Evolutionary conservation across 2,113 vertebrate species (phyloP), one percentile per base, ranked within the genome.

Genomic region (Polypterus bichir): DNA sequence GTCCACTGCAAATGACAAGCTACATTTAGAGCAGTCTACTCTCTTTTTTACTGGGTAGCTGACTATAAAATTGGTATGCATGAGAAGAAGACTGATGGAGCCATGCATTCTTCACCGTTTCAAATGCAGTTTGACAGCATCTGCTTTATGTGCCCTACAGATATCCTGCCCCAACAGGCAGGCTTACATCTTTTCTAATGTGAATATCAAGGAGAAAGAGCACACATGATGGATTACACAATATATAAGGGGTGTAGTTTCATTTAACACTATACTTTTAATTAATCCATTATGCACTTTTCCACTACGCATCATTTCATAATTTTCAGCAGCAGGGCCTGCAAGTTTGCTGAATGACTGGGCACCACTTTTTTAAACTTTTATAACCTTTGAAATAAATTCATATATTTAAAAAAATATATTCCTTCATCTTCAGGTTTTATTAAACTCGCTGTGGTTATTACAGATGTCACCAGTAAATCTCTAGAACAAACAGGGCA

Each of bases 61-160:
- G 27, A 27, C 27, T 27, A 27, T 27, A 27, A 27, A 27, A 27
- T 27, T 2, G 27, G 27, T 27, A 27, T 27, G 27, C 27, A 27
- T 27, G 27, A 27, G 27, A 27, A 27, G 27, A 11, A 27, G 10
- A 3, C 10, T 3, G 6, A 56, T 9, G 54, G 54, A 6, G 4
- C 54, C 54, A 10, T 6, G 44, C 10, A 5, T 27, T 56, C 10
- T 4, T 56, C 54, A 56, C 10, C 44, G 6, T 56, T 9, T 56
- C 10, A 4, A 27, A 56, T 56, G 54, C 9, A 11, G 10, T 56
- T 56, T 56, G 54, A 56, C 54, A 56, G 54, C 54, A 56, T 56
- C 54, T 56, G 54, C 44, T 56, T 56, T 56, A 8, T n/a, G 54
- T 55, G 54, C 54, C 54, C 3, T 56, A 56, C 54, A 56, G 54